Base-by-base conservation (phyloP, 1,140 invertebrate genomes). In the Acyrthosiphon pisum region DNA sequence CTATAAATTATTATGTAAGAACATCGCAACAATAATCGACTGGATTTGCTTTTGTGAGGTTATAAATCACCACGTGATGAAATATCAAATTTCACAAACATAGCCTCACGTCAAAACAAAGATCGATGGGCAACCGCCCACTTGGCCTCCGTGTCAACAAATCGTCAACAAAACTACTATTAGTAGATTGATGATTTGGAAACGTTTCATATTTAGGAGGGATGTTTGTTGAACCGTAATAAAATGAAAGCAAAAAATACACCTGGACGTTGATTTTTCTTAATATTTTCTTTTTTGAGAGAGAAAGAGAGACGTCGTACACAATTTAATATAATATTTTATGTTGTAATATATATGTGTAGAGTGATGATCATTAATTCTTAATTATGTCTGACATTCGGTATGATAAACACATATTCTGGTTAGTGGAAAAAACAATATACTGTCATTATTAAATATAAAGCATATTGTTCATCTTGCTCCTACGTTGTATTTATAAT, bases 141-240 rank as follows among this genome's bases (percentile, higher is more conserved):
- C 44, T 41, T 30, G 44, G 44, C 6, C 41, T 7, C 26, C 4
- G 44, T 87, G 84, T 46, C 44, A 30, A 87, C 84, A 87, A 46
- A 87, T 87, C 84, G 44, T 87, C 84, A 46, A 48, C 84, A n/a
- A 87, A 87, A 87, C 84, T 46, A 46, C 84, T 44, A 87, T 46
- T 30, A 46, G 30, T 30, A n/a, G 84, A 87, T 87, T 87, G 44
- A 87, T 87, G 44, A 87, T 87, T 46, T 46, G 11, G 26, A 46
- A 87, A 87, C 44, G 11, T 30, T 87, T 76, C 84, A 86, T 44
- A 44, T 26, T 14, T 76, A n/a, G n/a, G 6, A 76, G 41, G 30
- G 23, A n/a, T 48, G 26, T 44, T 46, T 30, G 14, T 18, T 26
- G 84, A 46, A 87, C 30, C 26, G 44, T 20, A n/a, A 6, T 41